These are phyloP conservation scores for Zoanthus solanderi DNA, from an alignment of 92 coral and sea anemone genomes.

Conservation along the genomic window DNA sequence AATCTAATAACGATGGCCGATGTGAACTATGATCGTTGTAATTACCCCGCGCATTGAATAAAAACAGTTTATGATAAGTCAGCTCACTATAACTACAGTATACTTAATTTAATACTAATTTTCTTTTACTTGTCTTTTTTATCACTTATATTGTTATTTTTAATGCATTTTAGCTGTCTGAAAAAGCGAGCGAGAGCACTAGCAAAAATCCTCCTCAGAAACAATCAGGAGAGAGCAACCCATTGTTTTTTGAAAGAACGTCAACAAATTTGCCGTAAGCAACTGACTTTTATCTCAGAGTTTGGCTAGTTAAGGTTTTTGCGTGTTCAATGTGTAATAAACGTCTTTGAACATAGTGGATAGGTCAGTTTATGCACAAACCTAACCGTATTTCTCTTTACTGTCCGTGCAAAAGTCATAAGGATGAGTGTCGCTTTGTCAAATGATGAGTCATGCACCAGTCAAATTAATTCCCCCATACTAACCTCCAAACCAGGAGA, in stretches of 20 bases:
- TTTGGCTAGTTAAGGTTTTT: not conserved
- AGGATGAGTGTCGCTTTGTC: too few species aligned
- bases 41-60: too few species aligned
- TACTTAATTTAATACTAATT: too few species aligned
- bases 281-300: not conserved
- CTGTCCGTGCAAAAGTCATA: too few species aligned
- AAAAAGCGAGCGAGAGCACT: not conserved
- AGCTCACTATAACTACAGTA: too few species aligned
- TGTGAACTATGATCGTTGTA: too few species aligned
- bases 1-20: too few species aligned
- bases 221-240: not conserved
- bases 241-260: constrained; percentile 13
- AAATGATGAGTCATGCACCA: too few species aligned
- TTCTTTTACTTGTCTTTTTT: not conserved
- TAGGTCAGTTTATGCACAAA: not conserved
- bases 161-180: constrained; percentile 15
- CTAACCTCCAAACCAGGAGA: too few species aligned
- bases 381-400: too few species aligned
- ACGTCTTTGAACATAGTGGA: not conserved
- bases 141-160: not conserved
- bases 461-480: too few species aligned
- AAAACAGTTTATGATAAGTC: too few species aligned
- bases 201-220: not conserved
- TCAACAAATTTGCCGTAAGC: constrained; percentile 35
- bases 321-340: not conserved